Evolutionary conservation across 2,113 vertebrate genomes (phyloP).

Genomic region (Oreochromis aureus): DNA sequence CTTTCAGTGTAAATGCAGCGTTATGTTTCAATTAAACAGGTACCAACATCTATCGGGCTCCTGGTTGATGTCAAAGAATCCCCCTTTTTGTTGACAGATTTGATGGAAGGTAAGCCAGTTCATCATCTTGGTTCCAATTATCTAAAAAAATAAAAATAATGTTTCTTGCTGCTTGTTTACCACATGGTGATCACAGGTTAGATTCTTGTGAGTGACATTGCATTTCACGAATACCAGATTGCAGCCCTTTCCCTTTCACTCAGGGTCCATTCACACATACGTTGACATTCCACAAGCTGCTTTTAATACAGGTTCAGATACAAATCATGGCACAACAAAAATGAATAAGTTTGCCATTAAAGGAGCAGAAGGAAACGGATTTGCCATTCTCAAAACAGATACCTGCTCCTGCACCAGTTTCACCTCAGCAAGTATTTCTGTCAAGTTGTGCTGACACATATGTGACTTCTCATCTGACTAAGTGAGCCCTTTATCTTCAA

Average conservation of each 20-base stretch:
- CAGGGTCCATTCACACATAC: fast-evolving
- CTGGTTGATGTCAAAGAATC: neutral
- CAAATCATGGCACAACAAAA: neutral
- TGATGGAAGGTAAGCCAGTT: neutral
- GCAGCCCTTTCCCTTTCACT: neutral
- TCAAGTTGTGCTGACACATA: neutral
- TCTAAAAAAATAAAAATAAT: neutral
- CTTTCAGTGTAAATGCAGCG: neutral
- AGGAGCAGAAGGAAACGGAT: neutral
- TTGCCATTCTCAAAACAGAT: neutral
- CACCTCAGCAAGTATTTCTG: neutral
- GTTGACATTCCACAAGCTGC: neutral
- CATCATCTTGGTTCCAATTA: neutral
- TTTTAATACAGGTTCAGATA: neutral
- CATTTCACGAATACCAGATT: neutral
- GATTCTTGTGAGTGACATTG: neutral
- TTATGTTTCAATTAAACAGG: neutral
- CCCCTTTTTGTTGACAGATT: neutral
- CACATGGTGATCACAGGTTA: neutral
- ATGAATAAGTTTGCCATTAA: neutral
- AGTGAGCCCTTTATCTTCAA: neutral
- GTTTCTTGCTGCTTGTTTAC: neutral
- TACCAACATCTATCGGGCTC: neutral
- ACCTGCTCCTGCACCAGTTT: neutral
- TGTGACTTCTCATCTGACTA: neutral